phyloP scores from a whole-genome alignment of 2,113 vertebrate genomes.

The Loxodonta africana region DNA sequence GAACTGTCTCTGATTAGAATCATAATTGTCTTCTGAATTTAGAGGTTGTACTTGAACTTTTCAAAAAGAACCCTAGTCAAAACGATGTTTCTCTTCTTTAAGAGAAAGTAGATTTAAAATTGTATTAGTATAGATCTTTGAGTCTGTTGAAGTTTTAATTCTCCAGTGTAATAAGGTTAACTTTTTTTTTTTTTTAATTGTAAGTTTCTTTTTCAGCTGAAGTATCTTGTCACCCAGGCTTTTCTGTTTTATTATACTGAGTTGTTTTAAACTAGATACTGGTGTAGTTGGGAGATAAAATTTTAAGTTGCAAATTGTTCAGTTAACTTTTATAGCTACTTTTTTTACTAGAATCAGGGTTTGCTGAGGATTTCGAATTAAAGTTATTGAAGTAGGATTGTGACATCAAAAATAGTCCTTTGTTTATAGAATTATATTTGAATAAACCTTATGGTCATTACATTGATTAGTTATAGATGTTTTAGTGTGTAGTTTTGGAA shows the following conservation, averaged over 20 bases:
- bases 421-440: constrained; percentile 40
- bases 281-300: not conserved
- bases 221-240: not conserved
- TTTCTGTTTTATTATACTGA: constrained; percentile 27
- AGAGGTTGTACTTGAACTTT: constrained; percentile 27
- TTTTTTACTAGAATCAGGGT: constrained; percentile 43
- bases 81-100: constrained; percentile 35
- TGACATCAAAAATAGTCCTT: not conserved
- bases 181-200: constrained; percentile 1
- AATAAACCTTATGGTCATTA: not conserved
- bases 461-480: not conserved
- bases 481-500: constrained; percentile 49
- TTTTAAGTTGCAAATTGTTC: constrained; percentile 48
- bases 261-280: constrained; percentile 47
- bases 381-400: not conserved
- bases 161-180: not conserved
- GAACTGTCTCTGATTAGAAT: constrained; percentile 44
- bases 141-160: constrained; percentile 45
- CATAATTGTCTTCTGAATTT: constrained; percentile 42
- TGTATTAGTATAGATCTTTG: constrained; percentile 16
- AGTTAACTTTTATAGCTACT: constrained; percentile 37
- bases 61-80: constrained; percentile 31
- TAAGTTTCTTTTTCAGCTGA: constrained; percentile 1
- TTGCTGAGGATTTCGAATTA: constrained; percentile 43
- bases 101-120: constrained; percentile 37